A percentile compares a stretch with the other conserved stretches of the same genome.
Conservation (phyloP, 2,888 invertebrate species). For the Strigamia transsilvanica region DNA sequence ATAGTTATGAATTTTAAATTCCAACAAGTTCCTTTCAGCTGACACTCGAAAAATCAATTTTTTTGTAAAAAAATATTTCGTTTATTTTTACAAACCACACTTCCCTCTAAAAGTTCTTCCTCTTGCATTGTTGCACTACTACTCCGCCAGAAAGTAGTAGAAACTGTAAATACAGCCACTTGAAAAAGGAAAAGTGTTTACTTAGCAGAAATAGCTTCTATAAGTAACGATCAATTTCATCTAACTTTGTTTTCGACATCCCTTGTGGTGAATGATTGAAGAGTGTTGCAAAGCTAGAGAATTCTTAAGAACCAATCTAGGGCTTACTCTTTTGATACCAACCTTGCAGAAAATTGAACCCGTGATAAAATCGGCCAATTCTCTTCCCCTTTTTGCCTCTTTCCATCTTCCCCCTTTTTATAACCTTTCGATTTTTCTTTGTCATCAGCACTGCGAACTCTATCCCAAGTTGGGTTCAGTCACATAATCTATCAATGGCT, state of each 20-base stretch:
- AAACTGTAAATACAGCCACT: not conserved
- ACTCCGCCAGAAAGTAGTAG: not conserved
- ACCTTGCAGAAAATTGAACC: constrained; percentile 21
- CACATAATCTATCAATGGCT: constrained; percentile 10
- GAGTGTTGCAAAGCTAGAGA: constrained; percentile 5
- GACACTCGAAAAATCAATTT: not conserved
- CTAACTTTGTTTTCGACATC: constrained; percentile 26
- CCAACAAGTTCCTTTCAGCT: not conserved
- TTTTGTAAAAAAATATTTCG: no score
- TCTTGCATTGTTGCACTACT: not conserved
- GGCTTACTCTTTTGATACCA: constrained; percentile 26
- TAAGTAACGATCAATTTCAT: constrained; percentile 15
- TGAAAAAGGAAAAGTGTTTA: constrained; percentile 1
- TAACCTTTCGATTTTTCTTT: constrained; percentile 30
- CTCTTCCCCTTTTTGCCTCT: constrained; percentile 3
- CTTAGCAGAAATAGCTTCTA: not conserved
- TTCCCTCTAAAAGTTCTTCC: no score
- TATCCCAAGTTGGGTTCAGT: constrained; percentile 1
- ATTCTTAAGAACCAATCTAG: constrained; percentile 21
- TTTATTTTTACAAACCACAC: no score
- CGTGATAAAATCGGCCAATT: constrained; percentile 30
- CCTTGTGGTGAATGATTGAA: constrained; percentile 25
- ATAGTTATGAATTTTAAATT: constrained; percentile 3
- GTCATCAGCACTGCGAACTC: constrained; percentile 16
- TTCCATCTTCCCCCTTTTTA: not conserved